Evolutionary conservation across 2,888 invertebrate species (phyloP).

Genomic region (Galerucella pusilla): DNA sequence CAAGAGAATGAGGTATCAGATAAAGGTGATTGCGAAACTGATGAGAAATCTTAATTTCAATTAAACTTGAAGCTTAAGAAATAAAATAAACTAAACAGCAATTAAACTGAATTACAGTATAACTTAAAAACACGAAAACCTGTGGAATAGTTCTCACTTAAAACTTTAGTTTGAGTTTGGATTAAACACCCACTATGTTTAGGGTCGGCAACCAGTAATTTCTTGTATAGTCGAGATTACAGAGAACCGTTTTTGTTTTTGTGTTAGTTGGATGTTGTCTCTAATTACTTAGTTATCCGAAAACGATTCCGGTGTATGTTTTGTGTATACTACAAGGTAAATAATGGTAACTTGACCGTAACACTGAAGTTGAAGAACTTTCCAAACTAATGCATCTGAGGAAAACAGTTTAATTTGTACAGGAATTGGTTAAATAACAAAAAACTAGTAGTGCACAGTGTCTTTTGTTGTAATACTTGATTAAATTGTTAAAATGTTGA

Average conservation of each 20-base stretch:
- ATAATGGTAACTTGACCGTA: not conserved
- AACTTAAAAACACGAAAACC: not conserved
- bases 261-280: constrained; percentile 7
- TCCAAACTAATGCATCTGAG: not conserved
- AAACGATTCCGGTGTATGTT: not conserved
- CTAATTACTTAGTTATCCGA: constrained; percentile 1
- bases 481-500: too few relatives aligned
- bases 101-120: too few relatives aligned
- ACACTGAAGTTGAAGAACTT: not conserved
- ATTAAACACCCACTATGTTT: not conserved
- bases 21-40: too few relatives aligned
- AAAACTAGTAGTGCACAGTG: too few relatives aligned
- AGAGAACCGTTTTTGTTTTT: not conserved
- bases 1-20: too few relatives aligned
- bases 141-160: not conserved
- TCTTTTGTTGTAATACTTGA: too few relatives aligned
- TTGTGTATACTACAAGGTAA: not conserved
- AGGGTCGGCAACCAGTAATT: not conserved
- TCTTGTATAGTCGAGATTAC: not conserved
- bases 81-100: too few relatives aligned
- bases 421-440: too few relatives aligned
- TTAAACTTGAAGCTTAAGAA: too few relatives aligned
- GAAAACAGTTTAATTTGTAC: not conserved
- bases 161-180: not conserved
- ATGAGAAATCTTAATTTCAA: too few relatives aligned